Conservation (phyloP, 1,140 invertebrate species). For the Bombus superbus region DNA sequence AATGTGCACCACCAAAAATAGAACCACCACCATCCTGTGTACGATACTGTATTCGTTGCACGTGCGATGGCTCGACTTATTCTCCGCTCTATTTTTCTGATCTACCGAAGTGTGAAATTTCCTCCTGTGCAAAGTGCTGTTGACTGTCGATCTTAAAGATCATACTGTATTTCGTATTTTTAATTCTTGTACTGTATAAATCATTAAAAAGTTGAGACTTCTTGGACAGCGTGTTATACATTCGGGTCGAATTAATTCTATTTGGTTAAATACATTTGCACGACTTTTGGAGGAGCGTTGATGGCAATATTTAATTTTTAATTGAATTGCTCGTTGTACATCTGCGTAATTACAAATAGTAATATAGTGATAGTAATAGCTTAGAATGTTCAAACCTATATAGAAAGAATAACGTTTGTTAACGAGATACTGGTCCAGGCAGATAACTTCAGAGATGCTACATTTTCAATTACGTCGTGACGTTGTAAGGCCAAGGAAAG, state of each 20-base stretch:
- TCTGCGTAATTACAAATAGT: not conserved
- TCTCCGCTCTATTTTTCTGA: conserved; percentile 57
- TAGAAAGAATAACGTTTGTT: not conserved
- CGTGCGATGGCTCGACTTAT: conserved; percentile 56
- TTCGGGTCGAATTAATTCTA: rapidly evolving
- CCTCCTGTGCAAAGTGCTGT: not conserved
- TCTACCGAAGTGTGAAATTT: conserved; percentile 17
- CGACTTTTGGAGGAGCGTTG: not conserved
- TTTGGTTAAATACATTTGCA: not conserved
- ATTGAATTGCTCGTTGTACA: not conserved
- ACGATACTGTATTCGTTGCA: conserved; percentile 60
- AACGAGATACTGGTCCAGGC: too few species aligned
- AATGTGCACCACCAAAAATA: conserved; percentile 45
- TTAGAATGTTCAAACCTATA: too few species aligned
- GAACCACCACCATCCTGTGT: conserved; percentile 54
- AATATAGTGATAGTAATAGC: too few species aligned
- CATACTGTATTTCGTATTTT: not conserved
- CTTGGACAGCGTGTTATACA: not conserved
- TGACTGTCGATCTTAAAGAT: not conserved
- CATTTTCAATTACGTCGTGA: not conserved
- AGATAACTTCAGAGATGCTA: not conserved
- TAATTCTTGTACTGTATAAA: not conserved
- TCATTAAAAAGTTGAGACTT: not conserved
- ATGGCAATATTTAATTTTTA: not conserved
- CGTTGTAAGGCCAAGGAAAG: not conserved